Evolutionary conservation across 92 coral and sea anemone species (phyloP).

Genomic region (Zoanthus sansibaricus): DNA sequence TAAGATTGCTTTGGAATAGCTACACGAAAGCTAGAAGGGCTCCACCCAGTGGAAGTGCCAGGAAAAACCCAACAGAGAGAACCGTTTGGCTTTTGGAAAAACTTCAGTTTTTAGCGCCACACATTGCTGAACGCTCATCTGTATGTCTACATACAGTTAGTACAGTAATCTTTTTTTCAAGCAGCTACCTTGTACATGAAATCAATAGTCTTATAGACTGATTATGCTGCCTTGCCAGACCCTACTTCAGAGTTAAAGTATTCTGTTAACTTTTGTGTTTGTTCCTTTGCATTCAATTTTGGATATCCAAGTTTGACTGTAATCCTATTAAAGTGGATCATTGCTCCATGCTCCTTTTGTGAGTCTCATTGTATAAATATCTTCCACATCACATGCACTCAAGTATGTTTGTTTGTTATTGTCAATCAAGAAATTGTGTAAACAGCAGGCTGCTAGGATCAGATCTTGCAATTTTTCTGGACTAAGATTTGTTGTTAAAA

Average conservation of each 20-base stretch:
- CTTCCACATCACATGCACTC: conserved; percentile 55
- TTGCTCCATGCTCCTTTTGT: conserved; percentile 55
- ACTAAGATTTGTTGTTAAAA: conserved; percentile 12
- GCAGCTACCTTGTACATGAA: conserved; percentile 6
- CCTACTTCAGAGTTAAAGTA: conserved; percentile 54
- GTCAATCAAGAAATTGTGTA: not conserved
- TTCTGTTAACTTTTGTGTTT: conserved; percentile 47
- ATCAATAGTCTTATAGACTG: conserved; percentile 6
- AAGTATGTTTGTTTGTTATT: not conserved
- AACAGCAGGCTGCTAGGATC: conserved; percentile 7
- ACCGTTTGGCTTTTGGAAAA: conserved; percentile 39
- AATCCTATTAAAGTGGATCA: conserved; percentile 42
- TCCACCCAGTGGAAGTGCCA: conserved; percentile 40
- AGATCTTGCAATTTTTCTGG: conserved; percentile 9
- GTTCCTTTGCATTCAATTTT: conserved; percentile 55
- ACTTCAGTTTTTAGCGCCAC: conserved; percentile 30
- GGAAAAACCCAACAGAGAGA: conserved; percentile 39
- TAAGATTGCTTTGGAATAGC: conserved; percentile 1
- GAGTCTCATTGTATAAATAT: conserved; percentile 27
- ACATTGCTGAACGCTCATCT: conserved; percentile 1
- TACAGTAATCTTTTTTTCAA: conserved; percentile 1
- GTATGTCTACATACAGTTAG: not conserved
- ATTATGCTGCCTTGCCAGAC: conserved; percentile 50
- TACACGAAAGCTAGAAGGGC: conserved; percentile 44
- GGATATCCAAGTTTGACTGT: conserved; percentile 46